Conservation (phyloP, 2,797 vertebrate species). For the Notolabrus celidotus region DNA sequence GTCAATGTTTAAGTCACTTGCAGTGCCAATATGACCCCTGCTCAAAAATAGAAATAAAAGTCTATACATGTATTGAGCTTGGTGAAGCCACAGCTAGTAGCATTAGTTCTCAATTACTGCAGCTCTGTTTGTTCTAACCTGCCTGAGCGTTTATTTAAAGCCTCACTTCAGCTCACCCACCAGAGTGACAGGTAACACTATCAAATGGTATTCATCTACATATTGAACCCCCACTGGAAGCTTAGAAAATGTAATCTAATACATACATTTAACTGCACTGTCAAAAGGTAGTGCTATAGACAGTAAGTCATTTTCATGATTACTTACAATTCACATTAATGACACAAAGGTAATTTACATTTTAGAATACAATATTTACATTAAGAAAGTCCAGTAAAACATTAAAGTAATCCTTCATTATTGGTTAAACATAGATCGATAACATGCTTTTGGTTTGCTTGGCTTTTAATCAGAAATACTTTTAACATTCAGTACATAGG, state of each 20-base stretch:
- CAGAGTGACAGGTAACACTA: neutral
- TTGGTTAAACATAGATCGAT: neutral
- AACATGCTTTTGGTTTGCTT: neutral
- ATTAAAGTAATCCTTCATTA: neutral
- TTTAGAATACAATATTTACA: too few species aligned
- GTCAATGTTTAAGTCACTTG: neutral
- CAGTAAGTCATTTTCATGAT: too few species aligned
- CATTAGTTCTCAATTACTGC: neutral
- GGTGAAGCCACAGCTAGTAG: neutral
- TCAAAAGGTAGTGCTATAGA: too few species aligned
- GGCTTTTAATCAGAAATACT: neutral
- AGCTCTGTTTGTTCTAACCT: slow-evolving; percentile 1
- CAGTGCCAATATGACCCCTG: neutral
- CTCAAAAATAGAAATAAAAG: too few species aligned
- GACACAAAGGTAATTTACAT: too few species aligned
- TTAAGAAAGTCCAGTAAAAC: neutral
- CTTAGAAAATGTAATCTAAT: too few species aligned
- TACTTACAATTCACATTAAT: too few species aligned
- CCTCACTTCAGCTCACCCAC: neutral
- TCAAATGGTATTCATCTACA: neutral
- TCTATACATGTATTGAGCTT: neutral
- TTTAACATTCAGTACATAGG: neutral
- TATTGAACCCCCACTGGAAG: too few species aligned
- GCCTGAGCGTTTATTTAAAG: slow-evolving; percentile 18
- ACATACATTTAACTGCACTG: neutral